These are phyloP conservation scores for Brachyalestes nurse DNA, from an alignment of 2,797 vertebrate species.

Conservation along the genomic window DNA sequence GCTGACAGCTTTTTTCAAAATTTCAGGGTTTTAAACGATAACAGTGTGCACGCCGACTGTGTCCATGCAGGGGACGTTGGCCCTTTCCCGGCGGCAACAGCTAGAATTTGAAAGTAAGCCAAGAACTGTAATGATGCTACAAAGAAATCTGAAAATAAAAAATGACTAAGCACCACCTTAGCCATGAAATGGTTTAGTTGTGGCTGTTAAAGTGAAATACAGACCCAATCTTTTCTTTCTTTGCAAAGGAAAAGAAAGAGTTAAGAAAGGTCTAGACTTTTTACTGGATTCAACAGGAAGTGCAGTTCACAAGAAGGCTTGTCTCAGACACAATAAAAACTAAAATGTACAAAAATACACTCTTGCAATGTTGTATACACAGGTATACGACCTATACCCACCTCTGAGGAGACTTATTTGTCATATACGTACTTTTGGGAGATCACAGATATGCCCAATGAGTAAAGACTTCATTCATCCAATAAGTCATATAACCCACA, in stretches of 20 bases:
- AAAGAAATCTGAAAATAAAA: neutral
- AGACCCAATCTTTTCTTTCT: slow-evolving; percentile 7
- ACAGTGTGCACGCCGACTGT: slow-evolving; percentile 45
- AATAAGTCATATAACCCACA: neutral
- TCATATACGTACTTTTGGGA: too few relatives aligned
- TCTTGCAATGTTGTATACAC: too few relatives aligned
- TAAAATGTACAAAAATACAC: neutral
- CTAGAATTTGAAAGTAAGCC: slow-evolving; percentile 70
- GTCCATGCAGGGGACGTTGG: slow-evolving; percentile 52
- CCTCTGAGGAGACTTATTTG: too few relatives aligned
- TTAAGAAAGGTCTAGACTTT: neutral
- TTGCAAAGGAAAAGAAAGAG: neutral
- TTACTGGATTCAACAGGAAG: neutral
- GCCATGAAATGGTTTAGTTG: neutral
- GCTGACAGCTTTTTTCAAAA: slow-evolving; percentile 60
- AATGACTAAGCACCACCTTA: neutral
- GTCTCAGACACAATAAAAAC: neutral
- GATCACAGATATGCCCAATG: neutral
- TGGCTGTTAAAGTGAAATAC: neutral
- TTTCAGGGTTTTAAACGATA: slow-evolving; percentile 71
- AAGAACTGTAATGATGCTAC: neutral
- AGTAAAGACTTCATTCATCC: neutral
- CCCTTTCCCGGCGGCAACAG: slow-evolving; percentile 59
- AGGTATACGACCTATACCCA: too few relatives aligned
- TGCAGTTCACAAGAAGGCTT: neutral